Evolutionary conservation across 2,888 invertebrate species (phyloP).

Genomic region (Cephus rjabovi): DNA sequence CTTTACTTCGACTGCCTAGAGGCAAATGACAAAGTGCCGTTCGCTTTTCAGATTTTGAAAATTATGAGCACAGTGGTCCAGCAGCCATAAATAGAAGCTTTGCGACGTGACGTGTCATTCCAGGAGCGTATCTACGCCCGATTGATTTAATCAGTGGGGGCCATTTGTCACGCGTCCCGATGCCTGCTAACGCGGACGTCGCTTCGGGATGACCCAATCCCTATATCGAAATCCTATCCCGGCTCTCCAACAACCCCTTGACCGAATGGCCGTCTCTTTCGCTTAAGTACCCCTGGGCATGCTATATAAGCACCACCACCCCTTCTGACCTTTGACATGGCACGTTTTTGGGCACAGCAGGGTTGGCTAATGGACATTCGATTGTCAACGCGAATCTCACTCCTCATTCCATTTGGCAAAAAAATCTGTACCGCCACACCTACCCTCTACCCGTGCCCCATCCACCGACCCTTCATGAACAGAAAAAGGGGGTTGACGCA

Average conservation of each 20-base stretch:
- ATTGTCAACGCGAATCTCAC: not conserved
- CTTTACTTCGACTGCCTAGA: not conserved
- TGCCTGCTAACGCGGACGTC: not conserved
- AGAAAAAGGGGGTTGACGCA: not conserved
- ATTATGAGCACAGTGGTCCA: not conserved
- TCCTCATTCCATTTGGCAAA: not conserved
- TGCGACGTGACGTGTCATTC: constrained; percentile 17
- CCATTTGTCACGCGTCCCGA: constrained; percentile 39
- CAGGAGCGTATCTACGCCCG: constrained; percentile 27
- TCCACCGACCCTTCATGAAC: not conserved
- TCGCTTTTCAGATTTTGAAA: not conserved
- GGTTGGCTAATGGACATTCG: constrained; percentile 7
- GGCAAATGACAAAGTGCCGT: not conserved
- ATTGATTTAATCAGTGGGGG: constrained; percentile 42
- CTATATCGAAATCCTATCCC: not conserved
- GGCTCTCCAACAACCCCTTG: not conserved
- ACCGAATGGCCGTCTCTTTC: not conserved
- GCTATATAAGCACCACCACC: not conserved
- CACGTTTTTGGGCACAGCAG: not conserved
- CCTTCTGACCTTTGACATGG: not conserved
- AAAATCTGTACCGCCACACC: not conserved
- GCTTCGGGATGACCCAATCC: not conserved
- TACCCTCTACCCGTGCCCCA: not conserved
- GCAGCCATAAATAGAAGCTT: constrained; percentile 29
- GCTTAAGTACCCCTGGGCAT: not conserved